phyloP scores from a whole-genome alignment of 2,888 invertebrate species.

The Arrhopalites spinosus region DNA sequence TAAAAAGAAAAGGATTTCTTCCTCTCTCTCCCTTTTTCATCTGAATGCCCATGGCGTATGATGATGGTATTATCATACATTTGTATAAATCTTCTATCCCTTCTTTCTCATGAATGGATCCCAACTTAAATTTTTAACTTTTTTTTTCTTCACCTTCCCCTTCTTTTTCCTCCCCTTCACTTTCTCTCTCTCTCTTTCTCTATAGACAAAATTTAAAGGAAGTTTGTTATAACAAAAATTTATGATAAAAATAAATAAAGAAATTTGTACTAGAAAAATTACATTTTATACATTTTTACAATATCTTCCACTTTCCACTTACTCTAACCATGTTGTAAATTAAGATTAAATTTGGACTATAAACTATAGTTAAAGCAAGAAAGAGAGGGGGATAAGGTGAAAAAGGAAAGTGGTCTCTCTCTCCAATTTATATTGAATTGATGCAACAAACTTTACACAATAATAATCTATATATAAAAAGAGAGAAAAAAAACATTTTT shows the following conservation, averaged over 20 bases:
- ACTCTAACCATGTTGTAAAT: too few species aligned
- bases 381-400: background rate
- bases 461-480: background rate
- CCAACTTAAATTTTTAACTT: background rate
- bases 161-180: constrained; percentile 15
- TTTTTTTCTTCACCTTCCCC: constrained; percentile 17
- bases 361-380: background rate
- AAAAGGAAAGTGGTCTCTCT: too few species aligned
- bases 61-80: constrained; percentile 8
- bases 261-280: too few species aligned
- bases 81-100: background rate
- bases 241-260: too few species aligned
- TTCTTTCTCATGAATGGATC: too few species aligned
- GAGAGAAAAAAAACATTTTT: background rate
- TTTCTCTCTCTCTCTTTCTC: background rate
- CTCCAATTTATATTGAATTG: too few species aligned
- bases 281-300: too few species aligned
- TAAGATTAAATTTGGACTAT: too few species aligned
- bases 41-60: background rate
- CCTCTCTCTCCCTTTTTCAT: constrained; percentile 1
- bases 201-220: too few species aligned
- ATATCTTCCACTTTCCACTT: too few species aligned
- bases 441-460: too few species aligned
- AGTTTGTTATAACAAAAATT: too few species aligned
- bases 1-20: constrained; percentile 17